Base-by-base conservation (phyloP, 2,888 invertebrate genomes). In the Lithodes maja region DNA sequence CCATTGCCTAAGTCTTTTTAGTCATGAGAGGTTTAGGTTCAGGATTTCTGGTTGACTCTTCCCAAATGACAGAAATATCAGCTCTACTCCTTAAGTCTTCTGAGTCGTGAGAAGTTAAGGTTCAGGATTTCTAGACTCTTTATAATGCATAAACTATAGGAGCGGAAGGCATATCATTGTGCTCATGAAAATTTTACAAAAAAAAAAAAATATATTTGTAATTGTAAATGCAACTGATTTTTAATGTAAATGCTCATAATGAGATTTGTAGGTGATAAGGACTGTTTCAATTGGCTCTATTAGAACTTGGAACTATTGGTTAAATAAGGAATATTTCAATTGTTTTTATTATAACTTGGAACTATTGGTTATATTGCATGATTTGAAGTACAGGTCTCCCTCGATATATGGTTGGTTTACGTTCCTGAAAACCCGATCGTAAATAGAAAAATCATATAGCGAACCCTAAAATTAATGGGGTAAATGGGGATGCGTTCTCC, bases 151-250 rank as follows among this genome's bases (percentile, higher is more conserved):
- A 61, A 61, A 15, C 68, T 69, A 55, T 53, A 88, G 79, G 71
- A 88, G 79, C 85, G 88, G 84, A 84, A 88, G 84, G 80, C 84
- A 80, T 88, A 88, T 88, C 84, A 74, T 79, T 84, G 79, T 69
- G 50, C 74, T 71, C 17, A 5, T 71, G 71, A 71, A 71, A 71
- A n/a, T 61, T 61, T 5, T 61, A 61, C 61, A 61, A 12, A 61
- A 61, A 61, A n/a, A n/a, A n/a, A 71, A n/a, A 71, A 71, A 2
- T 71, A 71, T n/a, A 12, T 61, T 61, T 61, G 68, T 71, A 71
- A 71, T 17, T 12, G 17, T n/a, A 71, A 71, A n/a, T 71, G 17
- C 71, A 12, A 15, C 15, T 61, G 9, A 1, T 61, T 61, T 61
- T 61, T 61, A 61, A 12, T 61, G 68, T 61, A 61, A 61, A n/a